phyloP scores from a whole-genome alignment of 2,797 vertebrate genomes.

The Acrossocheilus fasciatus region DNA sequence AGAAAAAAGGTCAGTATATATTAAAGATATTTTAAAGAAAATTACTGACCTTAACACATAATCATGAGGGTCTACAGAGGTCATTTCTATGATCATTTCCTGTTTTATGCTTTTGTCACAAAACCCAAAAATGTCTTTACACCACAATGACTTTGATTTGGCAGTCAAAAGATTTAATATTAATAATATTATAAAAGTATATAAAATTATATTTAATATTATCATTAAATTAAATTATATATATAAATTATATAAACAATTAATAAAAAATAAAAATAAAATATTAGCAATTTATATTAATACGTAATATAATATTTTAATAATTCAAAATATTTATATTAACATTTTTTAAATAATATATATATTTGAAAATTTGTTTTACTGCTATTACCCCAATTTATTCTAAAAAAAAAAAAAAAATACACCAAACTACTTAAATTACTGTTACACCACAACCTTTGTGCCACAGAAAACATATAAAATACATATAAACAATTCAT shows the following conservation, averaged over 20 bases:
- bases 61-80: not conserved
- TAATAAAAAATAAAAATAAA: no score
- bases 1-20: constrained; percentile 3
- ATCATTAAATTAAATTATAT: not conserved
- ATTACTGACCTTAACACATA: not conserved
- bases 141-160: not conserved
- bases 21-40: not conserved
- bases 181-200: not conserved
- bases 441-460: not conserved
- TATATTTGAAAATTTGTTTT: no score
- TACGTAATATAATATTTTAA: no score
- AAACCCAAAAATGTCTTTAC: not conserved
- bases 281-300: not conserved
- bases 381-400: not conserved
- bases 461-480: not conserved
- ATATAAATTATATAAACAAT: not conserved
- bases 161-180: not conserved
- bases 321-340: not conserved
- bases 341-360: no score
- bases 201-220: not conserved
- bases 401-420: not conserved
- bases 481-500: not conserved
- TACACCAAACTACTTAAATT: not conserved
- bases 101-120: not conserved
- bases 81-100: not conserved